Base-by-base conservation (phyloP, 2,797 vertebrate genomes). In the Onychomys leucogaster region DNA sequence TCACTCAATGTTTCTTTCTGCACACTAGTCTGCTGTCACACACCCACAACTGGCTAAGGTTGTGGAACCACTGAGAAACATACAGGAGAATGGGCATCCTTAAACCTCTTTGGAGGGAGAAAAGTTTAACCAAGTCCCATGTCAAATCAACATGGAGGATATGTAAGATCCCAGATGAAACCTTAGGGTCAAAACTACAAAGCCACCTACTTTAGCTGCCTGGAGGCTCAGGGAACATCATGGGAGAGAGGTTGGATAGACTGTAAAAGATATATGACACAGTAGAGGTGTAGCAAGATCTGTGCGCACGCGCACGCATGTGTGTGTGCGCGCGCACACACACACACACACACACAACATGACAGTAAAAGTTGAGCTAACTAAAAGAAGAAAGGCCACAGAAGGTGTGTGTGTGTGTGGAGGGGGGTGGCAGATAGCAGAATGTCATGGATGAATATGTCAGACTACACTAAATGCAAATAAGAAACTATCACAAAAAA, bases 21-120 rank as follows among this genome's bases (percentile, higher is more conserved):
- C 0, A 10, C 4, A 17, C 0, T 2, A 3, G 6, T 2, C 19
- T 21, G 2, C 6, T 16, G 6, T 7, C 37, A 46, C 6, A 67
- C 61, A 67, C 61, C 61, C 43, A 67, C 9, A 4, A 4, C 37
- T 43, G 61, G 12, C 61, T 23, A 21, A 67, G 29, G 6, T 43
- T 6, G 34, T 2, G 25, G 25, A 41, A 41, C 25, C 4, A 52
- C 32, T 52, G 49, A n/a, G 41, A 73, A 55, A 19, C 11, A 19
- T 27, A 19, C n/a, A 73, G 21, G 25, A 71, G 23, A 41, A 55
- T 55, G 49, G 10, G 10, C n/a, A 55, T 29, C 23, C 25, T 6
- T 11, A 37, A 29, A 14, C 14, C 90, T 27, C 0, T 16, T 41
- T 6, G 27, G 37, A 73, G 25, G 4, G 71, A 65, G 43, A 43